Conservation (phyloP, 1,140 invertebrate species). For the Drosophila sechellia region DNA sequence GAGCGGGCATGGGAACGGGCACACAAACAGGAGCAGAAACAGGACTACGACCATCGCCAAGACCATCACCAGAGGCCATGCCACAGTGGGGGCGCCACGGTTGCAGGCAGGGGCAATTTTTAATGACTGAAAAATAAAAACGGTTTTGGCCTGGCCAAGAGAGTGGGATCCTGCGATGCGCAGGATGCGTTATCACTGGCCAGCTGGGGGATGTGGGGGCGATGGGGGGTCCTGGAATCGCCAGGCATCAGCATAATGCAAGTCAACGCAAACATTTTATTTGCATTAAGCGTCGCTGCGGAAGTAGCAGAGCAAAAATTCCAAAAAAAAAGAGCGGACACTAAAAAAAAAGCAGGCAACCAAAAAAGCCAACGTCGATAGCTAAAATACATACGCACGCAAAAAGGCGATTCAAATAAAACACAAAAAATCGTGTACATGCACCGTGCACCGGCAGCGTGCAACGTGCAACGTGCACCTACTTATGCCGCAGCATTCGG, state of each 20-base stretch:
- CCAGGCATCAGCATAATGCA: constrained; percentile 75
- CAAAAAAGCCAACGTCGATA: constrained; percentile 43
- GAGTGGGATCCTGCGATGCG: constrained; percentile 12
- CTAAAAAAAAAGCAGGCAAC: constrained; percentile 42
- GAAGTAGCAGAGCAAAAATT: constrained; percentile 27
- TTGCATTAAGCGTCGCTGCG: constrained; percentile 72
- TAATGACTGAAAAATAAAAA: constrained; percentile 75
- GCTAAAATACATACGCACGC: constrained; percentile 68
- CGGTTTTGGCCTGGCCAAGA: constrained; percentile 12
- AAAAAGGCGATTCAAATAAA: constrained; percentile 27
- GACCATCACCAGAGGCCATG: constrained; percentile 2
- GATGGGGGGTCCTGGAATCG: neutral
- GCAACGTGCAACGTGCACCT: constrained; percentile 51
- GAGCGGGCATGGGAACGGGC: neutral
- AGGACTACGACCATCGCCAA: too few relatives aligned
- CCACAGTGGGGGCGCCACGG: neutral
- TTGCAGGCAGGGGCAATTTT: constrained; percentile 55
- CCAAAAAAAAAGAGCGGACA: constrained; percentile 10
- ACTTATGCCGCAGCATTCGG: constrained; percentile 62
- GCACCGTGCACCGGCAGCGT: constrained; percentile 4
- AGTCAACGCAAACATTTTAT: constrained; percentile 84
- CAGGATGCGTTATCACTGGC: constrained; percentile 24
- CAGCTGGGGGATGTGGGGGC: neutral
- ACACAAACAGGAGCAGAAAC: too few relatives aligned
- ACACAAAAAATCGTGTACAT: constrained; percentile 27